Evolutionary conservation across 2,797 vertebrate species (phyloP), one percentile per base, ranked within the genome.

Genomic region (Peromyscus eremicus): DNA sequence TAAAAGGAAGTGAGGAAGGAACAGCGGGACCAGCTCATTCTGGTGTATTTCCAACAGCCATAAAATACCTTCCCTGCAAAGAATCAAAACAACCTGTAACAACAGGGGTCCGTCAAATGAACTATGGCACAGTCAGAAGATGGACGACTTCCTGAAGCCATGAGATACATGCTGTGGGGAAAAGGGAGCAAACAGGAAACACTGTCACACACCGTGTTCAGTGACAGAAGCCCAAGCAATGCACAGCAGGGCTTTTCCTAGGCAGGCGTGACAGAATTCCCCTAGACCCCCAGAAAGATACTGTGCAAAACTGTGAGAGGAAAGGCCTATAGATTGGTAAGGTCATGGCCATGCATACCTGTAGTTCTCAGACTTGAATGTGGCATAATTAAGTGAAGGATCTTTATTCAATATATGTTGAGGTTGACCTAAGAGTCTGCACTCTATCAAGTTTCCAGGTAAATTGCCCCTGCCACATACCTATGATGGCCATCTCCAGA

Each of bases 1-100:
- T 70, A 8, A 43, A 89, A 90, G 75, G 87, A 95, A 92, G 87
- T 68, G 43, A 89, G 93, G n/a, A 88, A 95, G 52, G 57, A 91
- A 86, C 5, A 8, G 23, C 23, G 11, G 10, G 27, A 91, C 43
- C 43, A 55, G 82, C 52, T 83, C 73, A 81, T 80, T 73, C 68
- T 17, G 3, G 94, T 62, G 34, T 43, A 82, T 34, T 82, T 91
- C 8, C 0, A 52, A 43, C 4, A 85, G 86, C 62, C 34, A 43
- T 11, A 77, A 66, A 94, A 87, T 57, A 68, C 21, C 29, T 71
- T 85, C 52, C 60, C 64, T 68, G 32, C 62, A 46, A 16, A 70
- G 60, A 92, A 71, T 64, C 11, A 49, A 91, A 94, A 87, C 90
- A 83, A 80, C 43, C 52, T 37, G 81, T 40, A 79, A 82, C 13